Evolutionary conservation across 2,888 invertebrate species (phyloP).

Genomic region (Pseudeuparius sepicola): DNA sequence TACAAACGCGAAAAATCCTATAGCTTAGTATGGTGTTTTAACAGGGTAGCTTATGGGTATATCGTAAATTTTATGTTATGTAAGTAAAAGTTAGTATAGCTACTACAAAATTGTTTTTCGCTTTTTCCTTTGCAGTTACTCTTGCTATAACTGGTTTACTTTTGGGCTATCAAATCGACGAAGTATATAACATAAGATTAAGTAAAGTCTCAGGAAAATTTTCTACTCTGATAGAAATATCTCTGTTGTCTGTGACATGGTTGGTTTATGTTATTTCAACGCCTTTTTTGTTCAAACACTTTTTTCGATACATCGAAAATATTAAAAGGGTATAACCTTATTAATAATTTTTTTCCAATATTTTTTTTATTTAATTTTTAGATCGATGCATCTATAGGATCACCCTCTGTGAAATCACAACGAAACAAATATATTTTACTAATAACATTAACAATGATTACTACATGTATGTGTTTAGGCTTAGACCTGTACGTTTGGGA

Average conservation of each 20-base stretch:
- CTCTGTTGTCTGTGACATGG: slow-evolving; percentile 7
- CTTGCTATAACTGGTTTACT: slow-evolving; percentile 8
- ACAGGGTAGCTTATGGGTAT: no score
- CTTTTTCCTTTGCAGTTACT: no score
- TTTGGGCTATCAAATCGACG: slow-evolving; percentile 8
- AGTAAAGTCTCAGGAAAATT: slow-evolving; percentile 7
- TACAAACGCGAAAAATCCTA: no score
- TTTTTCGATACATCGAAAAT: slow-evolving; percentile 6
- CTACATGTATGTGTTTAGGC: background rate
- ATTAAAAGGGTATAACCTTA: slow-evolving; percentile 11
- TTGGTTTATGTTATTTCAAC: background rate
- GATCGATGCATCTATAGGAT: slow-evolving; percentile 7
- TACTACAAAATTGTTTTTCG: no score
- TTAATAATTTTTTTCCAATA: no score
- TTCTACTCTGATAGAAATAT: slow-evolving; percentile 8
- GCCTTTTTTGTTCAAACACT: slow-evolving; percentile 6
- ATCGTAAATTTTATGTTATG: no score
- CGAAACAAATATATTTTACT: background rate
- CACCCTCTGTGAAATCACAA: background rate
- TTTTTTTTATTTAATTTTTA: no score
- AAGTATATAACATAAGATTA: slow-evolving; percentile 10
- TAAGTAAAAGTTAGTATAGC: no score
- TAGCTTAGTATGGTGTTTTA: no score
- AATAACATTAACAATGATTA: background rate
- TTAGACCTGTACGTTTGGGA: slow-evolving; percentile 2